These are phyloP conservation scores for Caenorhabditis inopinata DNA, from an alignment of 1,140 invertebrate genomes.

Conservation along the genomic window DNA sequence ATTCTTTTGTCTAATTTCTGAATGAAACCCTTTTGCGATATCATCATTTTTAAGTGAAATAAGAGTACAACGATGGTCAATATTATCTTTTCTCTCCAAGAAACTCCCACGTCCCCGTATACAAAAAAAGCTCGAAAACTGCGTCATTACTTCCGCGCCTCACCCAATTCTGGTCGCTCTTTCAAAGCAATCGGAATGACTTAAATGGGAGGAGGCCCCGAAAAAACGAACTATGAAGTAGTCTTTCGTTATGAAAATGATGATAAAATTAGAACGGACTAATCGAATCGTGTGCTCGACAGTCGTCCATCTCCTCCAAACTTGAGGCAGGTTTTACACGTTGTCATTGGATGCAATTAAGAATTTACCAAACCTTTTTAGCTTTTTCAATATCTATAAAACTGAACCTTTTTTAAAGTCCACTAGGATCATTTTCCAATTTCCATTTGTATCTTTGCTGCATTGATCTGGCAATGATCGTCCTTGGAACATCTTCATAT, in stretches of 20 bases:
- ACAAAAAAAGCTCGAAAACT: conserved; percentile 1
- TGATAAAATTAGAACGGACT: conserved; percentile 7
- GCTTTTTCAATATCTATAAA: no score
- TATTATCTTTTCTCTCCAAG: background rate
- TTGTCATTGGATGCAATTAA: no score
- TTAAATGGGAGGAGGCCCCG: background rate
- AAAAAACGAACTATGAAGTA: background rate
- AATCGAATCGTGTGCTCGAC: background rate
- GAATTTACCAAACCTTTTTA: no score
- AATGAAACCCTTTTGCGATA: background rate
- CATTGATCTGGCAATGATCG: no score
- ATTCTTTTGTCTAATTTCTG: no score
- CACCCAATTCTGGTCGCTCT: background rate
- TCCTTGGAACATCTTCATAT: no score
- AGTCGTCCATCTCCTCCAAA: background rate
- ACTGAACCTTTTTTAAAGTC: no score
- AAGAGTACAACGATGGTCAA: background rate
- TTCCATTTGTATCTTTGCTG: no score
- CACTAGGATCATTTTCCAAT: no score
- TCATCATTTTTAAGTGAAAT: background rate
- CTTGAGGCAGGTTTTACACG: no score
- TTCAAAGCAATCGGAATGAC: background rate
- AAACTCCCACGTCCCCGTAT: conserved; percentile 18
- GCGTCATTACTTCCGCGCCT: background rate
- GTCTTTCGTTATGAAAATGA: background rate